phyloP scores from a whole-genome alignment of 2,888 invertebrate species.

The Ashinkailepas kermadecensis region DNA sequence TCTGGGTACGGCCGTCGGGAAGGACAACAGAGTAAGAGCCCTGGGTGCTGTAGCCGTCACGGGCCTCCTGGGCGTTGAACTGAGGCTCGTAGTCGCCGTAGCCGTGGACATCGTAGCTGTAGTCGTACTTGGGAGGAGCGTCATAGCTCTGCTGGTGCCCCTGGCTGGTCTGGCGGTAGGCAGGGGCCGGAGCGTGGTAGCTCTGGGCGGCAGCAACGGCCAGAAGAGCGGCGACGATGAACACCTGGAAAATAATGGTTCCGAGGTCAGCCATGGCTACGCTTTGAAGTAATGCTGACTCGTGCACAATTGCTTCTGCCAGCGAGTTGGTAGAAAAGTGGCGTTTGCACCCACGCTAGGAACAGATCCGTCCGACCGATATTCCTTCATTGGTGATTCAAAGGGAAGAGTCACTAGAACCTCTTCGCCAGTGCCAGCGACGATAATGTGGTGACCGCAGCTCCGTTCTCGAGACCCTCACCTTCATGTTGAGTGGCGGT shows the following conservation, averaged over 20 bases:
- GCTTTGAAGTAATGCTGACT: too few species aligned
- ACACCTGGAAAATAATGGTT: background rate
- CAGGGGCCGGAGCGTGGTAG: background rate
- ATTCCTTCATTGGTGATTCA: too few species aligned
- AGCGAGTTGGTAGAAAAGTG: too few species aligned
- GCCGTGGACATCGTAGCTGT: conserved; percentile 29
- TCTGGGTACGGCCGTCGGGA: conserved; percentile 32
- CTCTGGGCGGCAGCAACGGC: background rate
- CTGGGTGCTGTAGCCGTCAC: conserved; percentile 29
- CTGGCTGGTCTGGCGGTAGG: background rate
- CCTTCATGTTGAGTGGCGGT: background rate
- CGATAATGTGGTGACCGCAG: too few species aligned
- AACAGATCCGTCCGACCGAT: too few species aligned
- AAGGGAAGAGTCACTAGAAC: too few species aligned
- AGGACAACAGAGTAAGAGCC: conserved; percentile 32
- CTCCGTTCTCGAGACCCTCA: background rate
- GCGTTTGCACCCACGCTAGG: too few species aligned
- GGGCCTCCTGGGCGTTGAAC: conserved; percentile 25
- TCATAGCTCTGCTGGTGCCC: background rate
- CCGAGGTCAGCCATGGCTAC: too few species aligned
- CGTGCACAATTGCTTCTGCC: too few species aligned
- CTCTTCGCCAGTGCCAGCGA: too few species aligned
- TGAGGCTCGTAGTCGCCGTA: conserved; percentile 27
- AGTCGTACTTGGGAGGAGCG: conserved; percentile 23
- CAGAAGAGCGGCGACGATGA: background rate